These are phyloP conservation scores for Lagopus muta DNA, from an alignment of 2,113 vertebrate species.

Conservation along the genomic window DNA sequence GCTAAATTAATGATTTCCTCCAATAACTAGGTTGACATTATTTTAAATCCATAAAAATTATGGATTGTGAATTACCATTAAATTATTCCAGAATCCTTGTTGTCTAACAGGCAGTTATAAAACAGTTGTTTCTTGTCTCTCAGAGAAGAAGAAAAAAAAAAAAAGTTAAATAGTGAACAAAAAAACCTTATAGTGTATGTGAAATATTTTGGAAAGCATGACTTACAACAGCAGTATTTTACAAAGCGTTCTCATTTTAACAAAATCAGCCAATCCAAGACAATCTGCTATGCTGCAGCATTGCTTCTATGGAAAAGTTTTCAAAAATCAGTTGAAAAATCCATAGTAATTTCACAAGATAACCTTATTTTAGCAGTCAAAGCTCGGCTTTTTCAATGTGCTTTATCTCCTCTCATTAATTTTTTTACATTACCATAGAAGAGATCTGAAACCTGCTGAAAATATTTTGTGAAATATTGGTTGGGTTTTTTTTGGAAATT, in stretches of 20 bases:
- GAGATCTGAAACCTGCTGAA: background rate
- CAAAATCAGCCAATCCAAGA: background rate
- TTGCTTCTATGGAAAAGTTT: background rate
- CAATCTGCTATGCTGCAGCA: background rate
- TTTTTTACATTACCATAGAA: background rate
- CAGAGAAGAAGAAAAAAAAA: background rate
- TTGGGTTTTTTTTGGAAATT: background rate
- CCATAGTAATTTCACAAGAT: background rate
- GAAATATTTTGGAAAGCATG: constrained; percentile 53
- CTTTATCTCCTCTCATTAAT: background rate
- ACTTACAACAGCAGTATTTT: constrained; percentile 42
- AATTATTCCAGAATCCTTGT: constrained; percentile 59
- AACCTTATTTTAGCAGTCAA: background rate
- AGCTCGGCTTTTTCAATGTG: background rate
- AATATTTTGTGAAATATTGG: background rate
- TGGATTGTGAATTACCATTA: background rate
- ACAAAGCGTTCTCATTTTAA: background rate
- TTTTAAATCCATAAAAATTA: constrained; percentile 43
- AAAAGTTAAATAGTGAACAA: background rate
- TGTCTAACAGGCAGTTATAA: constrained; percentile 43
- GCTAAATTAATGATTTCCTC: constrained; percentile 6
- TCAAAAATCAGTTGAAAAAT: background rate
- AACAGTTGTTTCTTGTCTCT: background rate
- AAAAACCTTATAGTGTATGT: background rate
- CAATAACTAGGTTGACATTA: constrained; percentile 29